Evolutionary conservation across 2,888 invertebrate genomes (phyloP).

Genomic region (Caenorhabditis panamensis): DNA sequence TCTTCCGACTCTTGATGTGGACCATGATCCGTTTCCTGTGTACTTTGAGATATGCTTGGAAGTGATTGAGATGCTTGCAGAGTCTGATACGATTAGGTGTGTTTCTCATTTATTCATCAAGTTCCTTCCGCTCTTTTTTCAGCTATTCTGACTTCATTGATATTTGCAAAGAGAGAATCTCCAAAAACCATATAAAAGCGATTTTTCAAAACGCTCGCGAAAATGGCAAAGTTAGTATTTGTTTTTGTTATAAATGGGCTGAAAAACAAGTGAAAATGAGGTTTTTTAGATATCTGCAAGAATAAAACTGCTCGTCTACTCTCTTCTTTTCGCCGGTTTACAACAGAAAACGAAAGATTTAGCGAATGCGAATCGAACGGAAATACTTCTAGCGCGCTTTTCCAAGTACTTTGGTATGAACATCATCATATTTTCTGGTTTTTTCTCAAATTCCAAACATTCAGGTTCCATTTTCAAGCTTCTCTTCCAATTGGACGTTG

Average conservation of each 20-base stretch:
- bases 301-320: constrained; percentile 34
- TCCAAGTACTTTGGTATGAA: constrained; percentile 41
- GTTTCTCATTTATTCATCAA: not conserved
- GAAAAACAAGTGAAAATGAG: too few relatives aligned
- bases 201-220: constrained; percentile 51
- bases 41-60: constrained; percentile 28
- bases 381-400: constrained; percentile 22
- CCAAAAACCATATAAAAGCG: constrained; percentile 29
- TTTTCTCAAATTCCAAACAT: too few relatives aligned
- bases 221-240: constrained; percentile 21
- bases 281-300: constrained; percentile 13
- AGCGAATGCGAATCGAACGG: not conserved
- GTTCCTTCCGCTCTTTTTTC: not conserved
- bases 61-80: constrained; percentile 16
- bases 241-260: too few relatives aligned
- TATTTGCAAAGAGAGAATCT: constrained; percentile 24
- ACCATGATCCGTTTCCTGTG: constrained; percentile 13
- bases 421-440: too few relatives aligned
- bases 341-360: constrained; percentile 40
- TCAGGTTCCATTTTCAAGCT: constrained; percentile 46
- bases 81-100: constrained; percentile 43
- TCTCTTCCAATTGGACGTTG: constrained; percentile 36
- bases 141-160: constrained; percentile 27
- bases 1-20: constrained; percentile 21
- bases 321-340: constrained; percentile 40